Evolutionary conservation across 2,797 vertebrate genomes (phyloP).

Genomic region (Gastrophryne carolinensis): DNA sequence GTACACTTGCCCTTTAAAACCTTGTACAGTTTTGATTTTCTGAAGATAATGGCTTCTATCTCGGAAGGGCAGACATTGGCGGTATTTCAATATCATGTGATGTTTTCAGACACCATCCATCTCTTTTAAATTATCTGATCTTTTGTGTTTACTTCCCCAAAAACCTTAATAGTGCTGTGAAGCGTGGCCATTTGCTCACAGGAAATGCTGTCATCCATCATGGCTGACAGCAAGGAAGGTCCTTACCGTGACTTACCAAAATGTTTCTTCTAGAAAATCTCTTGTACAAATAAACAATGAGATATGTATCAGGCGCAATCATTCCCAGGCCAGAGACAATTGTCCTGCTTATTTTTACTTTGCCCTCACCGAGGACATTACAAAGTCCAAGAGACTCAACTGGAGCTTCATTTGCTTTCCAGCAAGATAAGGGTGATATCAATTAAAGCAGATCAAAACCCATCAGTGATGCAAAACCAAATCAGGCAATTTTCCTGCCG

Average conservation of each 20-base stretch:
- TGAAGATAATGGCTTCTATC: not conserved
- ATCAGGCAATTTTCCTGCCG: too few relatives aligned
- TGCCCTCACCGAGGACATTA: not conserved
- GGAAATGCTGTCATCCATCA: slow-evolving; percentile 48
- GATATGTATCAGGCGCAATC: slow-evolving; percentile 33
- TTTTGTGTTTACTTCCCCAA: slow-evolving; percentile 32
- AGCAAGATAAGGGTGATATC: too few relatives aligned
- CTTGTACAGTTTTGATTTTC: too few relatives aligned
- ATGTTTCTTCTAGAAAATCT: slow-evolving; percentile 43
- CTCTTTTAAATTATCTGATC: slow-evolving; percentile 26
- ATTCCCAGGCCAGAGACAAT: not conserved
- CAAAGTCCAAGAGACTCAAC: not conserved
- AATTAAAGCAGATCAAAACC: too few relatives aligned
- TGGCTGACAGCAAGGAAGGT: slow-evolving; percentile 45
- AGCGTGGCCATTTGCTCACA: slow-evolving; percentile 35
- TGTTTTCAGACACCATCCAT: not conserved
- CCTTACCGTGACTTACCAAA: slow-evolving; percentile 44
- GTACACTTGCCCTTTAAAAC: not conserved
- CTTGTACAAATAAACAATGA: slow-evolving; percentile 36
- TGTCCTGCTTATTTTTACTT: not conserved
- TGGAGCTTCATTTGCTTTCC: too few relatives aligned
- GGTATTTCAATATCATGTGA: not conserved
- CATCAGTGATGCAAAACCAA: too few relatives aligned
- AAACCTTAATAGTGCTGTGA: slow-evolving; percentile 45
- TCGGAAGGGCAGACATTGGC: not conserved